Conservation (phyloP, 2,113 vertebrate species). For the Galbula dea region DNA sequence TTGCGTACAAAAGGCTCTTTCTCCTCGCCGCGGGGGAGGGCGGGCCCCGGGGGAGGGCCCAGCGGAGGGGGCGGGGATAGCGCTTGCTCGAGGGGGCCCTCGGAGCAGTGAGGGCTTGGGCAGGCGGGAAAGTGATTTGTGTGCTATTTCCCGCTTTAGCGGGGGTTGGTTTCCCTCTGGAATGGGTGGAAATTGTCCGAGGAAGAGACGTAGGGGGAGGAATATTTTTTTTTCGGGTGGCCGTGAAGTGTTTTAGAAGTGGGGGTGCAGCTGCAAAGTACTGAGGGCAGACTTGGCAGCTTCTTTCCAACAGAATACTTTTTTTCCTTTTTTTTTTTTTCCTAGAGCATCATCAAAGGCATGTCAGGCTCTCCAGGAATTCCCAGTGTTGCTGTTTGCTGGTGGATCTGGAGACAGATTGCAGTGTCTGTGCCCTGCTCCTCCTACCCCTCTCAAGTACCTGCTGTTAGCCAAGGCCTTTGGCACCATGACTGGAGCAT, state of each 20-base stretch:
- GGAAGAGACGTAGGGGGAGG: neutral
- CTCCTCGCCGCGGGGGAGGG: too few relatives aligned
- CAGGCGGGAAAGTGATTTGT: neutral
- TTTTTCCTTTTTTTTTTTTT: too few relatives aligned
- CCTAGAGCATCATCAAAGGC: neutral
- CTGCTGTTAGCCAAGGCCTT: neutral
- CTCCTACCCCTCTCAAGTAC: fast-evolving
- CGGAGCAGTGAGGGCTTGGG: neutral
- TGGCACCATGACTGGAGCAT: fast-evolving
- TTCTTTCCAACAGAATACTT: neutral
- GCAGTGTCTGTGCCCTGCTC: neutral
- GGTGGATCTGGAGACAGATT: neutral
- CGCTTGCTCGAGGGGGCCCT: neutral
- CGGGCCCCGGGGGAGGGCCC: too few relatives aligned
- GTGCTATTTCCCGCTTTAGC: fast-evolving
- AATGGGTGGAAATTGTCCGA: fast-evolving
- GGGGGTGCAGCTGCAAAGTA: neutral
- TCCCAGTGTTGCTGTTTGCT: neutral
- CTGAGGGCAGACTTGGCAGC: fast-evolving
- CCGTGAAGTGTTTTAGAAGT: neutral
- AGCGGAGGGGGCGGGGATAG: too few relatives aligned
- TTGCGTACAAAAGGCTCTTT: too few relatives aligned
- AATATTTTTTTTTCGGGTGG: neutral
- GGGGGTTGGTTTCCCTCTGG: fast-evolving
- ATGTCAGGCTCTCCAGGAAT: neutral